Conservation (phyloP, 2,888 invertebrate species). For the Chrysolina haemoptera region DNA sequence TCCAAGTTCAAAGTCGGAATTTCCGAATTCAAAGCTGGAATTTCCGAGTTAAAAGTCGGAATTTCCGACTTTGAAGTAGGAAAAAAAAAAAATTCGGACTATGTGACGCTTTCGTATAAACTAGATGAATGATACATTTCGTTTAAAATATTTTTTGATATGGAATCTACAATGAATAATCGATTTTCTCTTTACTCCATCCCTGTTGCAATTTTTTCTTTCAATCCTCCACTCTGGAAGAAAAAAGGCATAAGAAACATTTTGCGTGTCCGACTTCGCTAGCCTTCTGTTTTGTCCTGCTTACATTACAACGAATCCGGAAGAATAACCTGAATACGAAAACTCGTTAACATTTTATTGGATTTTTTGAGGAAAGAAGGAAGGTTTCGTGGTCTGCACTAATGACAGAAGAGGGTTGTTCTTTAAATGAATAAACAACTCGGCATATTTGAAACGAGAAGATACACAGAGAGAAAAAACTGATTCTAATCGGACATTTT, state of each 20-base stretch:
- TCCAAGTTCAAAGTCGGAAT: no score
- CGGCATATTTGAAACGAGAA: not conserved
- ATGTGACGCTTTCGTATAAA: no score
- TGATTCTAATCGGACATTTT: no score
- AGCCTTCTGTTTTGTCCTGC: constrained; percentile 49
- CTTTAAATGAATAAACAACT: not conserved
- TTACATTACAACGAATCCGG: constrained; percentile 54
- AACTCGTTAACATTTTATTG: constrained; percentile 57
- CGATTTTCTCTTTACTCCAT: not conserved
- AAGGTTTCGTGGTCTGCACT: not conserved
- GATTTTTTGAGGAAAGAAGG: constrained; percentile 36
- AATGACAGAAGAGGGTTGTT: constrained; percentile 3
- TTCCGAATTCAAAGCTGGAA: no score
- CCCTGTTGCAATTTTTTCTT: constrained; percentile 5
- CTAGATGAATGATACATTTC: no score
- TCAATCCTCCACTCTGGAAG: no score
- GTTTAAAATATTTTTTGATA: no score
- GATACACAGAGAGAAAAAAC: no score
- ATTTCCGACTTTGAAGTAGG: no score
- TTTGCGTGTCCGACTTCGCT: constrained; percentile 47
- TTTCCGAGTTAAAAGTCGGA: no score
- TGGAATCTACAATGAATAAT: no score
- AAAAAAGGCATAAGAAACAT: constrained; percentile 43
- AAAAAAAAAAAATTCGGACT: no score
- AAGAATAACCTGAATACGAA: constrained; percentile 58